These are phyloP conservation scores for Atherinomorus stipes DNA, from an alignment of 2,113 vertebrate species.

Conservation along the genomic window DNA sequence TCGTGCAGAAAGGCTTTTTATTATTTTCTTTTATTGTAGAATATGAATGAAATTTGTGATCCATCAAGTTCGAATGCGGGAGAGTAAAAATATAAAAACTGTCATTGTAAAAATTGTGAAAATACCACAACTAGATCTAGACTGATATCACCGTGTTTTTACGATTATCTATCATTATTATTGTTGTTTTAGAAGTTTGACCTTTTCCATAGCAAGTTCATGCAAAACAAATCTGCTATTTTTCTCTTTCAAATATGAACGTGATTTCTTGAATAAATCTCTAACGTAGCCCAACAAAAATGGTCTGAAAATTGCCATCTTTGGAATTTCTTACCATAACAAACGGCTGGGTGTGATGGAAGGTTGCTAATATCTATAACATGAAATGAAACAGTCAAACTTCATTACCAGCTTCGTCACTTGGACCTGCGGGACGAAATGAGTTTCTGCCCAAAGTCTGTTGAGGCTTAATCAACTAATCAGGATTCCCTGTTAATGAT, in stretches of 20 bases:
- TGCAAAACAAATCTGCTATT: too few species aligned
- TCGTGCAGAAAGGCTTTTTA: too few species aligned
- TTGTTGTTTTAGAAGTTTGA: too few species aligned
- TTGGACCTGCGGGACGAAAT: constrained; percentile 57
- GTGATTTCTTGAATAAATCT: not conserved
- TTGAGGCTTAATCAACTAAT: constrained; percentile 73
- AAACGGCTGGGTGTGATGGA: constrained; percentile 31
- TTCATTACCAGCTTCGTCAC: constrained; percentile 64
- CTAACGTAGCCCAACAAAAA: not conserved
- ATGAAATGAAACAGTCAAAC: constrained; percentile 51
- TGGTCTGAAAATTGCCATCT: not conserved
- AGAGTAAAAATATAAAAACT: too few species aligned
- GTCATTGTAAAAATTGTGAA: too few species aligned
- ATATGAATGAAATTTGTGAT: too few species aligned
- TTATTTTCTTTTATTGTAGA: too few species aligned
- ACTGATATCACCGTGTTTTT: too few species aligned
- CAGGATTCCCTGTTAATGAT: constrained; percentile 63
- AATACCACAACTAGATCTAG: too few species aligned
- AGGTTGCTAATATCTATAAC: constrained; percentile 50
- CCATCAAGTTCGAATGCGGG: too few species aligned
- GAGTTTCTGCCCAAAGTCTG: constrained; percentile 68
- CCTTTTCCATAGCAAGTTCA: too few species aligned
- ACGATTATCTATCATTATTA: too few species aligned
- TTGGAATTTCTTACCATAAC: constrained; percentile 18
- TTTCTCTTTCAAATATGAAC: not conserved